Conservation (phyloP, 2,888 invertebrate species). For the Hyposoter didymator region DNA sequence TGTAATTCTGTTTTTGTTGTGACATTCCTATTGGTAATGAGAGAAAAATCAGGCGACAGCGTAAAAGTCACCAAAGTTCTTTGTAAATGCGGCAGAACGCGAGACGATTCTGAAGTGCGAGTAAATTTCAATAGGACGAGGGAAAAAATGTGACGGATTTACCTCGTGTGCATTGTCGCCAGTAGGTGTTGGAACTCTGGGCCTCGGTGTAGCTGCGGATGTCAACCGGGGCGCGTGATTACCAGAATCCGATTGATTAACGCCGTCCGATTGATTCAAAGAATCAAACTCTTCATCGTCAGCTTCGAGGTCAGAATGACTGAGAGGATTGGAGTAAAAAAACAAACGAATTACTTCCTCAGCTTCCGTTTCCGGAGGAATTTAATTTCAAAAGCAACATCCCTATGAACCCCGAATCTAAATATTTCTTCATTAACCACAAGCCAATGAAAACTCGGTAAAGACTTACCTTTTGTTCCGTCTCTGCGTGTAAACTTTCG, state of each 20-base stretch:
- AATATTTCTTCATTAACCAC: neutral
- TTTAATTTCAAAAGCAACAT: neutral
- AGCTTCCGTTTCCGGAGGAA: neutral
- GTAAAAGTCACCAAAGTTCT: neutral
- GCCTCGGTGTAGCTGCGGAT: conserved; percentile 75
- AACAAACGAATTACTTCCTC: neutral
- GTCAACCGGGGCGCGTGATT: conserved; percentile 77
- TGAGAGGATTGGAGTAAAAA: conserved; percentile 71
- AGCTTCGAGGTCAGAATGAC: conserved; percentile 87
- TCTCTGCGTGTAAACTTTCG: conserved; percentile 82
- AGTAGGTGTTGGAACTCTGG: conserved; percentile 82
- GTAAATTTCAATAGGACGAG: neutral
- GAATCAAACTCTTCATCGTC: conserved; percentile 86
- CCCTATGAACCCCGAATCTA: neutral
- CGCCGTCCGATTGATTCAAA: conserved; percentile 85
- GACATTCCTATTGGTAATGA: neutral
- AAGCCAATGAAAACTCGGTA: neutral
- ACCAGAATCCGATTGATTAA: conserved; percentile 79
- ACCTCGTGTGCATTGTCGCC: conserved; percentile 83
- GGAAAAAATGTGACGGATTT: conserved; percentile 44
- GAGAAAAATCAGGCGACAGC: neutral
- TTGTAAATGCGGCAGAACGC: neutral
- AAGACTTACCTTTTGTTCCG: conserved; percentile 84
- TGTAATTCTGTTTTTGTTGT: too few species aligned
- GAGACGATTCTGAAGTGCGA: neutral